phyloP scores from a whole-genome alignment of 2,888 invertebrate genomes.

The Boloria selene region DNA sequence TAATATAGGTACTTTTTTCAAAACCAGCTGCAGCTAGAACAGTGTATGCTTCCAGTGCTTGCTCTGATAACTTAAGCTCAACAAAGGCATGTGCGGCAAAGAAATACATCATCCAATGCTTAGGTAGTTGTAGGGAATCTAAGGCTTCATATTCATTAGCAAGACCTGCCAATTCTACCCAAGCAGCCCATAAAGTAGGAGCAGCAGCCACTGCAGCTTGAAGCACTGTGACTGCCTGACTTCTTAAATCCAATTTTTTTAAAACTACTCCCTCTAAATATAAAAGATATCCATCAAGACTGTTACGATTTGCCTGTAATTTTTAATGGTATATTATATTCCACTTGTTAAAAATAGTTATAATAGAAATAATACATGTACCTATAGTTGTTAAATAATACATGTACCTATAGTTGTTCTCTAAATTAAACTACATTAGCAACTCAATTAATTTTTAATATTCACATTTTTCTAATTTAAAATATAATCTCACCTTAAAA shows the following conservation, averaged over 20 bases:
- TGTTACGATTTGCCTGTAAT: conserved; percentile 81
- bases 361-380: too few species aligned
- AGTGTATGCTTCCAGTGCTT: conserved; percentile 92
- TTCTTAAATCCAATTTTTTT: conserved; percentile 91
- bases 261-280: conserved; percentile 96
- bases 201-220: conserved; percentile 89
- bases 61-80: conserved; percentile 94
- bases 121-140: conserved; percentile 85
- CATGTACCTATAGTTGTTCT: too few species aligned
- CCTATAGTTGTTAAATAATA: too few species aligned
- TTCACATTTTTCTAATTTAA: neutral
- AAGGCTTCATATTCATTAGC: conserved; percentile 91
- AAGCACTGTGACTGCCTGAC: conserved; percentile 89
- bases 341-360: too few species aligned
- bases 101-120: conserved; percentile 97
- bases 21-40: conserved; percentile 91
- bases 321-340: neutral
- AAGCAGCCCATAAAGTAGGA: conserved; percentile 97
- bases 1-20: conserved; percentile 92
- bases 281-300: conserved; percentile 92
- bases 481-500: conserved; percentile 61
- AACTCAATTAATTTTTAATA: neutral
- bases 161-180: conserved; percentile 94
- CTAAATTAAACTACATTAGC: neutral
- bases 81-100: conserved; percentile 95